Percentiles rank a stretch among this genome's conserved stretches.
Evolutionary conservation across 1,140 invertebrate genomes (phyloP).

Genomic region (Drosophila arawakana): DNA sequence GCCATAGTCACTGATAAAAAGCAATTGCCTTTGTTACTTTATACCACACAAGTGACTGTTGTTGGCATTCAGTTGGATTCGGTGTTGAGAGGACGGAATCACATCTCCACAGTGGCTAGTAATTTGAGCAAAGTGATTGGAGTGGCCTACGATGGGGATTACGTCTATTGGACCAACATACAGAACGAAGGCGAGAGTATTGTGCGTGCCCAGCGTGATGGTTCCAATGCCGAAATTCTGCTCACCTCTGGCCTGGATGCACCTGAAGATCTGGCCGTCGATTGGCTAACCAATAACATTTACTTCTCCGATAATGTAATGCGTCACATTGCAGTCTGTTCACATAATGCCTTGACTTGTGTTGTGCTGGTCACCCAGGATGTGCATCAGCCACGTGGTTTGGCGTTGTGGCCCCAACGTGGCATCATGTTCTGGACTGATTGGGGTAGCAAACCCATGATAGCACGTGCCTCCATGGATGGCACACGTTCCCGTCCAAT

Average conservation of each 20-base stretch:
- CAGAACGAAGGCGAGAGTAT: conserved; percentile 88
- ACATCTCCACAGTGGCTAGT: conserved; percentile 84
- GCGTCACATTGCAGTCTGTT: conserved; percentile 91
- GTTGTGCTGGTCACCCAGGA: conserved; percentile 87
- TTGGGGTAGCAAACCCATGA: conserved; percentile 90
- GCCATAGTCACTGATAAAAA: conserved; percentile 82
- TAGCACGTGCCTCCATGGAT: conserved; percentile 94
- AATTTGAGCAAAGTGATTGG: conserved; percentile 88
- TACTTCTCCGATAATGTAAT: conserved; percentile 92
- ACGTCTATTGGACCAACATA: conserved; percentile 91
- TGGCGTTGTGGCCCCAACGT: conserved; percentile 87
- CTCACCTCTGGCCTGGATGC: conserved; percentile 88
- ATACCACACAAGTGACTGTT: conserved; percentile 86
- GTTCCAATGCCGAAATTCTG: conserved; percentile 86
- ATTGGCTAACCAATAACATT: conserved; percentile 91
- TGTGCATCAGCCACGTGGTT: conserved; percentile 87
- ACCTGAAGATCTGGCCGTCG: conserved; percentile 91
- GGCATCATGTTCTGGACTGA: conserved; percentile 95
- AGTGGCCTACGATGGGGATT: conserved; percentile 87
- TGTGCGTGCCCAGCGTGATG: conserved; percentile 86
- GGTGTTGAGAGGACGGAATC: conserved; percentile 15
- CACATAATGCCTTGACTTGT: conserved; percentile 87
- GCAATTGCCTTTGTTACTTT: conserved; percentile 87
- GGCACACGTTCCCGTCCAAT: conserved; percentile 88
- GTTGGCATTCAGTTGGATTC: conserved; percentile 85